Evolutionary conservation across 2,888 invertebrate species (phyloP).

Genomic region (Hoplodrina ambigua): DNA sequence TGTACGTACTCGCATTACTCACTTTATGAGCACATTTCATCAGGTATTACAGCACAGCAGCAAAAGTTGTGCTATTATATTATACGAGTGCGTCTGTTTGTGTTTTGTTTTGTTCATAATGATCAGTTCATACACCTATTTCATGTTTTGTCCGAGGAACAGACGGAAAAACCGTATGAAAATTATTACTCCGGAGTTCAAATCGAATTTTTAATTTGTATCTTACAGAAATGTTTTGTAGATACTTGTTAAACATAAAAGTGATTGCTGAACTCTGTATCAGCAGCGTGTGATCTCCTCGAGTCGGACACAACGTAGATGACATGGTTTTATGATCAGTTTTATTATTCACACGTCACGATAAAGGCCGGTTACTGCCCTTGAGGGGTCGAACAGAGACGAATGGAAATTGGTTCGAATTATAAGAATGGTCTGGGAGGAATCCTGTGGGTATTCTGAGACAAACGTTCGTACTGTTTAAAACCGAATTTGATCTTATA

Average conservation of each 20-base stretch:
- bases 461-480: no score
- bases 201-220: no score
- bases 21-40: slow-evolving; percentile 30
- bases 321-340: slow-evolving; percentile 41
- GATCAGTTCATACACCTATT: neutral
- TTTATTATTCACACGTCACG: slow-evolving; percentile 57
- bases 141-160: no score
- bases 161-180: no score
- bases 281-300: neutral
- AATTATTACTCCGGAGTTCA: no score
- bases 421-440: neutral
- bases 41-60: neutral
- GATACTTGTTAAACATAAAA: slow-evolving; percentile 3
- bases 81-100: slow-evolving; percentile 1
- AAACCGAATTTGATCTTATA: no score
- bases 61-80: neutral
- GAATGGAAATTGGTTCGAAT: slow-evolving; percentile 17
- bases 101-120: neutral
- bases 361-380: slow-evolving; percentile 35
- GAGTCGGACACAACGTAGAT: slow-evolving; percentile 3
- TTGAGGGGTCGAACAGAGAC: neutral
- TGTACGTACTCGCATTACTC: slow-evolving; percentile 14
- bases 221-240: no score
- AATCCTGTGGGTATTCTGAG: neutral
- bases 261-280: slow-evolving; percentile 17